A percentile compares a stretch with the other conserved stretches of the same genome.
Conservation (phyloP, 1,140 invertebrate genomes). For the Bombus affinis region DNA sequence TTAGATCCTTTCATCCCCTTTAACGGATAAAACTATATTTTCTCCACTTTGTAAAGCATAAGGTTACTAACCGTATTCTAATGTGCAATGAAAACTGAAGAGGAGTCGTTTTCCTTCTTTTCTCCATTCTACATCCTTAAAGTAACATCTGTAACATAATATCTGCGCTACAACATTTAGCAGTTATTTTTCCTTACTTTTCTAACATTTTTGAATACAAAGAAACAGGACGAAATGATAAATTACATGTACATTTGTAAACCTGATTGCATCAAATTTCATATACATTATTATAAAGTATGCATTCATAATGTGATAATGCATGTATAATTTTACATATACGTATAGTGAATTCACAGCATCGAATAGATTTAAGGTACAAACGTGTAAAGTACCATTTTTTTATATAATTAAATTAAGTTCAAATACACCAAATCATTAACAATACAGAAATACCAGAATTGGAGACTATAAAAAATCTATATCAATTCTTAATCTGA, state of each 20-base stretch:
- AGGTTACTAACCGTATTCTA: conserved; percentile 2
- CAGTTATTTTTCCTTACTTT: background rate
- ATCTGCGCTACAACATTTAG: background rate
- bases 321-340: no score
- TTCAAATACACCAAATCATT: no score
- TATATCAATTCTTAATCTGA: background rate
- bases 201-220: background rate
- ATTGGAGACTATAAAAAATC: no score
- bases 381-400: no score
- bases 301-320: no score
- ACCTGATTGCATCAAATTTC: no score
- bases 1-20: conserved; percentile 14
- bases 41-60: conserved; percentile 1
- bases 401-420: no score
- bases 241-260: background rate
- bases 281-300: no score
- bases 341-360: no score
- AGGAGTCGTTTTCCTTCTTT: background rate
- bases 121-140: background rate
- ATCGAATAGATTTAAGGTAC: no score
- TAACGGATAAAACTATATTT: background rate
- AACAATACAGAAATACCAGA: no score
- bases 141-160: background rate
- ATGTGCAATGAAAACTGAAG: background rate
- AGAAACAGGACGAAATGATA: background rate